Conservation (phyloP, 2,888 invertebrate genomes). For the Osmoderma eremita region DNA sequence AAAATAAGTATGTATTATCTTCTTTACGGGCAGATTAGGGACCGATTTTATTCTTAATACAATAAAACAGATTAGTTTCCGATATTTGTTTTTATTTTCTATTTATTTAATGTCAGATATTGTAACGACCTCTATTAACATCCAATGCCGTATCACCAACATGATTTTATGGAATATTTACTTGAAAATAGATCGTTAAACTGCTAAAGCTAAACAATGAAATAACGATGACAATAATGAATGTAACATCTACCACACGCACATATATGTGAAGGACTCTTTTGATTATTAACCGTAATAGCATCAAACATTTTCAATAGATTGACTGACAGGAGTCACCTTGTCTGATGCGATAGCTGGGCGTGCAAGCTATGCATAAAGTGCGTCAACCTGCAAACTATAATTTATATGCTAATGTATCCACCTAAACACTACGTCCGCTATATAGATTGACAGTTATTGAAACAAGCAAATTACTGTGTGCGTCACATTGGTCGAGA, state of each 20-base stretch:
- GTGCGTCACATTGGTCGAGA: neutral
- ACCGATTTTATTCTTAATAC: neutral
- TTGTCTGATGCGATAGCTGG: conserved; percentile 5
- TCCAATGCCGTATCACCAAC: too few relatives aligned
- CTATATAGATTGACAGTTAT: conserved; percentile 33
- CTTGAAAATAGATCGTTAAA: too few relatives aligned
- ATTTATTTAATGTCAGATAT: too few relatives aligned
- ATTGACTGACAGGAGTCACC: conserved; percentile 19
- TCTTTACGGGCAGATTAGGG: conserved; percentile 9
- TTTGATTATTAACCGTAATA: conserved; percentile 16
- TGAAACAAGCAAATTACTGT: conserved; percentile 32
- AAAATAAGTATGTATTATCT: conserved; percentile 16
- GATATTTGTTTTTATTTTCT: too few relatives aligned
- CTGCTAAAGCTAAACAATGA: too few relatives aligned
- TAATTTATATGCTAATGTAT: conserved; percentile 36
- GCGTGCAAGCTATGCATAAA: conserved; percentile 9
- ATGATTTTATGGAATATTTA: too few relatives aligned
- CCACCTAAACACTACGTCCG: conserved; percentile 25
- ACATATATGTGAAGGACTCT: conserved; percentile 5
- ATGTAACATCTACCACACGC: too few relatives aligned
- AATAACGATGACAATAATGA: too few relatives aligned
- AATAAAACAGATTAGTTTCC: too few relatives aligned
- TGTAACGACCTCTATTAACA: too few relatives aligned
- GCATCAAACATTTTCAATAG: neutral
- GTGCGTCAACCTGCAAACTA: conserved; percentile 33